Base-by-base conservation (phyloP, 1,140 invertebrate species). In the Macrostomum lignano region DNA sequence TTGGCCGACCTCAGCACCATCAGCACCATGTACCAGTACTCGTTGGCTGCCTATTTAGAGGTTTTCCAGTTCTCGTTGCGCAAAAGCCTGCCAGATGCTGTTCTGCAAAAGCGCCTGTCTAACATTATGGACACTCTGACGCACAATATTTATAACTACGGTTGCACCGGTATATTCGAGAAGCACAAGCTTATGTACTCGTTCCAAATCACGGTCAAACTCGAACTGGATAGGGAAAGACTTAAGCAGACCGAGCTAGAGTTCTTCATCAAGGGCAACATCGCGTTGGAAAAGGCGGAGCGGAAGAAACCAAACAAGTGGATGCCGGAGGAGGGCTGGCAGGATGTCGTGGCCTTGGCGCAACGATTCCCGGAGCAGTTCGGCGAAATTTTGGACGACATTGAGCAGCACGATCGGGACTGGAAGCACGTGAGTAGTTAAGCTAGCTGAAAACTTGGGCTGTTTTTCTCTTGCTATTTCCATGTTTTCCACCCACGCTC, bases 11-110 rank as follows among this genome's bases (percentile, higher is more conserved):
- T 82, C 72, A 67, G 73, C 0, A 58, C 63, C 0, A 70, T 86
- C 0, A 77, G 76, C 49, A 56, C 65, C 7, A 84, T 84, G 75
- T 86, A 86, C 48, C 76, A 84, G 44, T 81, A 81, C 51, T 78
- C 76, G 0, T 52, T 86, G 15, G 66, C 62, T 3, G 67, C 70
- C 2, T 77, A 75, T 42, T 47, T 76, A 2, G 67, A 73, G 34
- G 71, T 82, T 1, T 82, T 82, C 45, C 60, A 64, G 10, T 70
- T 65, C 44, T 75, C 75, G 0, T 49, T 82, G 19, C 67, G 65
- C 33, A 75, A 74, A 50, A 68, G 74, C 5, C 56, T 74, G 42
- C 71, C 73, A 0, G 71, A 78, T 49, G 64, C 67, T 3, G 62
- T 69, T 24, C 46, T 81, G 1, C 40, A 48, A 2, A 71, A 69